Conservation (phyloP, 2,888 invertebrate genomes). For the Synanthedon formicaeformis region DNA sequence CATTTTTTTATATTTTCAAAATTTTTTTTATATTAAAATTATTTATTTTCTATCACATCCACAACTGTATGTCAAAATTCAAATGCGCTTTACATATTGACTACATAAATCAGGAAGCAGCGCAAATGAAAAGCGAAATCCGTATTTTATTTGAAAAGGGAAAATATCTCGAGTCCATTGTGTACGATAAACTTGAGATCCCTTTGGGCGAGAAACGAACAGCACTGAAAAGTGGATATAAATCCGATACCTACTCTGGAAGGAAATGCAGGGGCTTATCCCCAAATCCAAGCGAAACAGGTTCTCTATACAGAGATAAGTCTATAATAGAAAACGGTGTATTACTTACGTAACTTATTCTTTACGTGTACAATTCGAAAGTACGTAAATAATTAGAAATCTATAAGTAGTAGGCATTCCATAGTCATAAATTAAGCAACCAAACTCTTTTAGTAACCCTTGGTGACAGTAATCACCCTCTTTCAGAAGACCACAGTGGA, state of each 20-base stretch:
- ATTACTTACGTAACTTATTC: background rate
- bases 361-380: too few relatives aligned
- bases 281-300: conserved; percentile 19
- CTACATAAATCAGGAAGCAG: background rate
- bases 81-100: background rate
- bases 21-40: too few relatives aligned
- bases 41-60: too few relatives aligned
- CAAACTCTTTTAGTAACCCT: too few relatives aligned
- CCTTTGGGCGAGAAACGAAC: background rate
- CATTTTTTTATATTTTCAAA: too few relatives aligned
- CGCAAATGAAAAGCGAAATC: background rate
- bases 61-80: too few relatives aligned
- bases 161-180: background rate
- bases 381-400: too few relatives aligned
- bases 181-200: background rate
- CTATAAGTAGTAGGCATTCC: too few relatives aligned
- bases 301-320: conserved; percentile 12
- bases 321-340: background rate
- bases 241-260: conserved; percentile 20
- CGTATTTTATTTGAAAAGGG: background rate
- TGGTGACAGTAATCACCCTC: too few relatives aligned
- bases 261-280: conserved; percentile 19
- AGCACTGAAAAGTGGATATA: conserved; percentile 36
- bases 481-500: too few relatives aligned
- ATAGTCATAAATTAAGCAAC: too few relatives aligned